Conservation (phyloP, 2,888 invertebrate species). For the Priocnemis perturbator region DNA sequence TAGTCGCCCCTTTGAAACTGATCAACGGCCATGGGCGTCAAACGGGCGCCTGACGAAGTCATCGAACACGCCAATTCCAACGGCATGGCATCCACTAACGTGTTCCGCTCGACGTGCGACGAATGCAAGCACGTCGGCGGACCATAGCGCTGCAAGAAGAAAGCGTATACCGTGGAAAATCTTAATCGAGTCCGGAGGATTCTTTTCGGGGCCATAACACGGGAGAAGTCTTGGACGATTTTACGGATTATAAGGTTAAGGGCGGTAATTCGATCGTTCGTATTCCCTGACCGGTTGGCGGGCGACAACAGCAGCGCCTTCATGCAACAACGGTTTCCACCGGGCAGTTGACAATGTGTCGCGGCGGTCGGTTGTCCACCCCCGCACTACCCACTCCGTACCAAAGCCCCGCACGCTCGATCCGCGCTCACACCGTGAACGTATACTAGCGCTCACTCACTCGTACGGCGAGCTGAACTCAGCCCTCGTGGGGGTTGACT, state of each 20-base stretch:
- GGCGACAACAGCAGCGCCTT: conserved; percentile 29
- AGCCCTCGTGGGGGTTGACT: conserved; percentile 46
- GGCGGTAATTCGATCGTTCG: conserved; percentile 68
- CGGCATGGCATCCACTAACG: no score
- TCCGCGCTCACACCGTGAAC: conserved; percentile 19
- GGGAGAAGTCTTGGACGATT: conserved; percentile 34
- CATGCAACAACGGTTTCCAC: conserved; percentile 39
- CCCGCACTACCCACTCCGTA: conserved; percentile 18
- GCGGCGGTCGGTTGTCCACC: conserved; percentile 19
- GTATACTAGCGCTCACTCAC: conserved; percentile 32
- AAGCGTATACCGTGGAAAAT: not conserved
- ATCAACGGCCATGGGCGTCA: no score
- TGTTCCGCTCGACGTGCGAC: no score
- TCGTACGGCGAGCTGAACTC: conserved; percentile 54
- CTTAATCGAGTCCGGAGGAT: conserved; percentile 8
- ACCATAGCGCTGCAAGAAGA: no score
- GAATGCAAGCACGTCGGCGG: no score
- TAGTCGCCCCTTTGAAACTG: no score
- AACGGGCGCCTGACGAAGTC: no score
- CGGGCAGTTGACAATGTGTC: conserved; percentile 44
- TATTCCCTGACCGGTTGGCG: conserved; percentile 62
- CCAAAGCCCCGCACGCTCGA: conserved; percentile 2
- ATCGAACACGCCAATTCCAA: no score
- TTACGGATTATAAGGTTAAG: conserved; percentile 25
- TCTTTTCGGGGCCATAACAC: conserved; percentile 6